Evolutionary conservation across 2,888 invertebrate species (phyloP), one percentile per base, ranked within the genome.

Genomic region (Uloborus plumipes): DNA sequence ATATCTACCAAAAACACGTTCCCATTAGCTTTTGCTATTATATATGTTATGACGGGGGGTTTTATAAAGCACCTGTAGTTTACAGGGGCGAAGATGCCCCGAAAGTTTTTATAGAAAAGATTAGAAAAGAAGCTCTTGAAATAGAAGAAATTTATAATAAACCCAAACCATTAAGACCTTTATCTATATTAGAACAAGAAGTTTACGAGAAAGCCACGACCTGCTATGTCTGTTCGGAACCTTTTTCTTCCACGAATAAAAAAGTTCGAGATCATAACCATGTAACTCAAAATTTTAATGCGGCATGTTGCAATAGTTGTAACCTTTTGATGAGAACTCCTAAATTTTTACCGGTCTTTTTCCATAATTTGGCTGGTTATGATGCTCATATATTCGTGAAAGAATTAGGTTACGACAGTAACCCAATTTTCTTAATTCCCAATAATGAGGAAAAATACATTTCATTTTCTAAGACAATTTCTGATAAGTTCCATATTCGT

Each of bases 11-110:
- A 53, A 69, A 66, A 31, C 53, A 69, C 55, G n/a, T 53, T 11
- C 69, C 69, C 11, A 53, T 69, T 26, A 55, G 69, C 26, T 69
- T 69, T 26, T 69, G 26, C 3, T 69, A 69, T 53, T 69, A 50
- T 18, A 31, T 69, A 22, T 51, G 26, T 22, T 18, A 53, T 16
- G 55, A 69, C 6, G 31, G 69, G 53, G 15, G 39, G 0, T 22
- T 1, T 53, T 69, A 39, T 7, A 39, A 65, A 26, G 2, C n/a
- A 18, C 53, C 55, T 50, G 26, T 69, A 16, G 55, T 69, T 11
- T 53, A 69, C 22, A 22, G 53, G 55, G 53, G 69, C 11, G 16
- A n/a, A 31, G 39, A 69, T n/a, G 53, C 55, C 0, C 53, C 69
- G 14, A 26, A 69, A 50, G 22, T 26, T 14, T 69, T 55, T n/a